Evolutionary conservation across 1,140 invertebrate genomes (phyloP).

Genomic region (Venustaconcha ellipsiformis): DNA sequence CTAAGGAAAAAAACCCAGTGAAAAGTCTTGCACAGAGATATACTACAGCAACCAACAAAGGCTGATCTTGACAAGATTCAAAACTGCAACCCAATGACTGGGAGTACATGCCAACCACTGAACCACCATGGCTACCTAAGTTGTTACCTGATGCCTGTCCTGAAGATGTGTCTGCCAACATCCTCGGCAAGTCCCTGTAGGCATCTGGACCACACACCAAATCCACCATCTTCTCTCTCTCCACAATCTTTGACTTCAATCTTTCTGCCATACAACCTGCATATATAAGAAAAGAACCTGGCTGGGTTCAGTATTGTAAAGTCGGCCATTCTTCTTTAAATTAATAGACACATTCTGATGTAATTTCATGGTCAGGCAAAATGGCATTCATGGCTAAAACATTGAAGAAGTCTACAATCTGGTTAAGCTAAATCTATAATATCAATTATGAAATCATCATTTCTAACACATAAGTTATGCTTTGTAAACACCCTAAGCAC

Average conservation of each 20-base stretch:
- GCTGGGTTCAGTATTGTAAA: too few species aligned
- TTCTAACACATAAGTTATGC: too few species aligned
- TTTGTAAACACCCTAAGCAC: too few species aligned
- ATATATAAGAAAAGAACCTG: slow-evolving; percentile 39
- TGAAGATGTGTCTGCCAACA: slow-evolving; percentile 82
- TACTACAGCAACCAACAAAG: background rate
- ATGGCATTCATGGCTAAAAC: too few species aligned
- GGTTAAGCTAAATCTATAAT: too few species aligned
- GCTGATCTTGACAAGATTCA: background rate
- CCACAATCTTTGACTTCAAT: slow-evolving; percentile 88
- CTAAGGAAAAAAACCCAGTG: background rate
- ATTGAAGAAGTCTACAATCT: too few species aligned
- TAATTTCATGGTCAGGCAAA: too few species aligned
- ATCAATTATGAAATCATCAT: too few species aligned
- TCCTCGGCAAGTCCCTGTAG: slow-evolving; percentile 91
- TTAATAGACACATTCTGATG: too few species aligned
- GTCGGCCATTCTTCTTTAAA: too few species aligned
- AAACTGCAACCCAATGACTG: background rate
- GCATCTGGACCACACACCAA: slow-evolving; percentile 95
- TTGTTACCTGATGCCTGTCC: slow-evolving; percentile 79
- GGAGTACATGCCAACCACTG: too few species aligned
- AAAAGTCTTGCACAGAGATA: background rate
- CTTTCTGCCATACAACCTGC: slow-evolving; percentile 97
- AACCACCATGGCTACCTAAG: background rate
- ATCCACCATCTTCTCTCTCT: slow-evolving; percentile 88